These are phyloP conservation scores for Cordilura impudica DNA, from an alignment of 2,888 invertebrate species.

Conservation along the genomic window DNA sequence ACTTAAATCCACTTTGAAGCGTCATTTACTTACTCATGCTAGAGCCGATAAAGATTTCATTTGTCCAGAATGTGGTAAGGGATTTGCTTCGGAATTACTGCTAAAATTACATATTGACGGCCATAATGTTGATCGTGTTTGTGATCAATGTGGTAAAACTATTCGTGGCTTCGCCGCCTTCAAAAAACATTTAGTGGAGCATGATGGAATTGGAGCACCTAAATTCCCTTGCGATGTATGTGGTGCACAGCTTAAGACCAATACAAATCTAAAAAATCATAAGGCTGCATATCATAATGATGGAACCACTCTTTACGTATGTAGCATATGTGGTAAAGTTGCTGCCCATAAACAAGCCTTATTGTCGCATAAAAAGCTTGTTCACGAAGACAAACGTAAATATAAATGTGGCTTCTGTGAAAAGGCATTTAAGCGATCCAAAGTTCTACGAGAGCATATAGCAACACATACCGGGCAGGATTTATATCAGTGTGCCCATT, in stretches of 20 bases:
- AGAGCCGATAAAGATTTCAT: conserved; percentile 61
- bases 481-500: conserved; percentile 68
- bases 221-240: conserved; percentile 64
- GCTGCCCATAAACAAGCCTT: conserved; percentile 64
- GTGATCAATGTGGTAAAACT: conserved; percentile 64
- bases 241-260: conserved; percentile 61
- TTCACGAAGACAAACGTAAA: conserved; percentile 65
- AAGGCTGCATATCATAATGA: conserved; percentile 65
- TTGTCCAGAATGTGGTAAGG: conserved; percentile 67
- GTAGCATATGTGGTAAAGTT: conserved; percentile 66
- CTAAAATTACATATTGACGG: conserved; percentile 63
- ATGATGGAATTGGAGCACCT: conserved; percentile 58
- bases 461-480: conserved; percentile 69
- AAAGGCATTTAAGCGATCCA: conserved; percentile 66
- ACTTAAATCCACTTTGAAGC: conserved; percentile 54
- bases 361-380: conserved; percentile 65
- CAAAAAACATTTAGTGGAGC: conserved; percentile 60
- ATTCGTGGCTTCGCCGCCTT: conserved; percentile 58
- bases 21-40: conserved; percentile 64
- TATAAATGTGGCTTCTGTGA: conserved; percentile 66
- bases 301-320: conserved; percentile 60
- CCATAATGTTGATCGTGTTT: conserved; percentile 58
- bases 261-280: conserved; percentile 64
- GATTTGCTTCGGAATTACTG: conserved; percentile 50
- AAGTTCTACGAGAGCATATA: conserved; percentile 67